Conservation (phyloP, 2,113 vertebrate genomes). For the Ariopsis seemanni region DNA sequence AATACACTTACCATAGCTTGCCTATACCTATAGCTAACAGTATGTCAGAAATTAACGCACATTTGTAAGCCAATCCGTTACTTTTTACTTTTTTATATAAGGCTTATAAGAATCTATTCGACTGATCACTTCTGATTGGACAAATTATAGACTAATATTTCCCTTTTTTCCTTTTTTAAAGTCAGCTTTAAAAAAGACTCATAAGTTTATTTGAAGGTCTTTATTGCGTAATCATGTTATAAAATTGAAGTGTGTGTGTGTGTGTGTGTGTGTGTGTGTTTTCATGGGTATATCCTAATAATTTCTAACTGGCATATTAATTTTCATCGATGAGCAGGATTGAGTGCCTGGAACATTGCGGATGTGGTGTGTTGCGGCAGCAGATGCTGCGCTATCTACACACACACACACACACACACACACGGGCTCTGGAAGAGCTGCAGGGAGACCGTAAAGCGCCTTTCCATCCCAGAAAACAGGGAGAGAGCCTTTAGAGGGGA, state of each 20-base stretch:
- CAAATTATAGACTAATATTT: too few species aligned
- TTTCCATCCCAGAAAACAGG: constrained; percentile 13
- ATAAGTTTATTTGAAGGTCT: not conserved
- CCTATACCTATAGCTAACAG: not conserved
- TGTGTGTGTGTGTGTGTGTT: constrained; percentile 35
- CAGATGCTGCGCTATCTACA: constrained; percentile 79
- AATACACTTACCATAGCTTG: not conserved
- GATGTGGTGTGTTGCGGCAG: constrained; percentile 69
- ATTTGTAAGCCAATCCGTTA: not conserved
- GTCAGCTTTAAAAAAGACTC: not conserved
- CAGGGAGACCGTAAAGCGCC: too few species aligned
- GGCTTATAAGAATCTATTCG: not conserved
- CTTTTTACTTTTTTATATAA: not conserved
- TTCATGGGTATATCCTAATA: constrained; percentile 66
- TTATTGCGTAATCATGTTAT: constrained; percentile 10
- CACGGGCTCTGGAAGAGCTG: constrained; percentile 38
- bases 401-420: constrained; percentile 51
- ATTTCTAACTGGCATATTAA: constrained; percentile 74
- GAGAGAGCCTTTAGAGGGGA: constrained; percentile 8
- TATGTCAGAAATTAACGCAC: not conserved
- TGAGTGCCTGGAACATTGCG: constrained; percentile 66
- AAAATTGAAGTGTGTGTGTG: not conserved
- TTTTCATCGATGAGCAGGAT: constrained; percentile 75
- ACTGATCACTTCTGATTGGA: not conserved
- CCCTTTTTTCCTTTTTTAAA: too few species aligned